These are phyloP conservation scores for Hiodon alosoides DNA, from an alignment of 2,113 vertebrate genomes.

Conservation along the genomic window DNA sequence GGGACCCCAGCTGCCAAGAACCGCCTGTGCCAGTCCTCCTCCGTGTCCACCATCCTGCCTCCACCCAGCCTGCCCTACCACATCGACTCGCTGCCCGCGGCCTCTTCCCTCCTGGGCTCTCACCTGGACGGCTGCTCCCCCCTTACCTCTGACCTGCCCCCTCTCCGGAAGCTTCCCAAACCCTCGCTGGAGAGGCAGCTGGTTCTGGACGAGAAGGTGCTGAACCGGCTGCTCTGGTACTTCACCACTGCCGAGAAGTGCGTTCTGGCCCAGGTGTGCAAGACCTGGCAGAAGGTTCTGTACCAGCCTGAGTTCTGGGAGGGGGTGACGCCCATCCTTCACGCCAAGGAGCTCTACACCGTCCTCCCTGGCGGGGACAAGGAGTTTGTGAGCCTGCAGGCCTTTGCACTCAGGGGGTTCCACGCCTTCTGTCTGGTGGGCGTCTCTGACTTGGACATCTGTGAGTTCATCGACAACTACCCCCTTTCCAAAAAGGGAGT, in stretches of 20 bases:
- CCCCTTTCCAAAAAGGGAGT: slow-evolving; percentile 96
- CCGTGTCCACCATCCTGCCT: slow-evolving; percentile 75
- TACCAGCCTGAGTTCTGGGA: slow-evolving; percentile 99
- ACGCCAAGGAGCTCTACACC: slow-evolving; percentile 95
- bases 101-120: slow-evolving; percentile 69
- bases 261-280: slow-evolving; percentile 90
- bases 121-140: slow-evolving; percentile 58
- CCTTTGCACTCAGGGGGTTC: slow-evolving; percentile 87
- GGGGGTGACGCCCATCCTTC: slow-evolving; percentile 85
- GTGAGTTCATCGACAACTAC: slow-evolving; percentile 99
- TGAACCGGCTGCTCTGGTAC: slow-evolving; percentile 92
- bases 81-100: slow-evolving; percentile 68
- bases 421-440: slow-evolving; percentile 95
- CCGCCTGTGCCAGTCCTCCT: slow-evolving; percentile 91
- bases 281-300: slow-evolving; percentile 90
- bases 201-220: slow-evolving; percentile 90
- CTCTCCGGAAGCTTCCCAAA: slow-evolving; percentile 64
- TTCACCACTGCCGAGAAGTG: slow-evolving; percentile 95
- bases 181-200: slow-evolving; percentile 75
- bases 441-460: slow-evolving; percentile 97
- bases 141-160: slow-evolving; percentile 52
- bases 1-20: slow-evolving; percentile 95
- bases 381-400: slow-evolving; percentile 94
- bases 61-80: slow-evolving; percentile 73
- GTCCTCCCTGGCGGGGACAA: slow-evolving; percentile 82